Evolutionary conservation across 2,888 invertebrate genomes (phyloP).

Genomic region (Eubasilissa splendida): DNA sequence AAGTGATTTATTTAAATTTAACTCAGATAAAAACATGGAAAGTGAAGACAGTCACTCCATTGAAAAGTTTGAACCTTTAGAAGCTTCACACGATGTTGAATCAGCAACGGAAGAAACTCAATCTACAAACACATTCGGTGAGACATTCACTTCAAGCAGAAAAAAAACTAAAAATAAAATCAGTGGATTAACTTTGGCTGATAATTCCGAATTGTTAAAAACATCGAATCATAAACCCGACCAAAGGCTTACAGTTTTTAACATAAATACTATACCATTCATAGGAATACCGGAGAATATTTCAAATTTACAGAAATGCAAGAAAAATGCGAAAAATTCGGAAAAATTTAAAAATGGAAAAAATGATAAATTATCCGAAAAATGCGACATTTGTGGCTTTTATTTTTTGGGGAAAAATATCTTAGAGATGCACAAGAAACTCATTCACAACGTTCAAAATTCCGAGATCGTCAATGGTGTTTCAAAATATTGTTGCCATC

Average conservation of each 20-base stretch:
- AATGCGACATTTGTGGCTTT: constrained; percentile 81
- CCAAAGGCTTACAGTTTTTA: constrained; percentile 46
- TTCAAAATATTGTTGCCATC: constrained; percentile 79
- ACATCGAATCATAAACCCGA: constrained; percentile 62
- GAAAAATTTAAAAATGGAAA: constrained; percentile 27
- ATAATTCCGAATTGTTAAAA: constrained; percentile 1
- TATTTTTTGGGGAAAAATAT: constrained; percentile 81
- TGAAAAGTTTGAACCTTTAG: neutral
- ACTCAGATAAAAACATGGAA: constrained; percentile 2
- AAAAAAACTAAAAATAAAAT: constrained; percentile 32
- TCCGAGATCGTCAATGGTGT: constrained; percentile 63
- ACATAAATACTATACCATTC: constrained; percentile 65
- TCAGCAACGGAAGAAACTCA: neutral
- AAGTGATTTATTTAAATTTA: constrained; percentile 60
- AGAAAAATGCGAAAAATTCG: constrained; percentile 8
- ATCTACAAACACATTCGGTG: neutral
- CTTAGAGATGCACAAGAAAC: constrained; percentile 81
- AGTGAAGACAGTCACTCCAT: neutral
- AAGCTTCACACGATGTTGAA: neutral
- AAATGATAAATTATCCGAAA: constrained; percentile 50
- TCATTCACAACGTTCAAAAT: constrained; percentile 76
- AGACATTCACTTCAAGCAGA: neutral
- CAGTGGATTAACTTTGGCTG: neutral
- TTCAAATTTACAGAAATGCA: constrained; percentile 15
- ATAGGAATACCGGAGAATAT: constrained; percentile 63